phyloP scores from a whole-genome alignment of 2,888 invertebrate genomes.

The Herminia tarsipennalis region DNA sequence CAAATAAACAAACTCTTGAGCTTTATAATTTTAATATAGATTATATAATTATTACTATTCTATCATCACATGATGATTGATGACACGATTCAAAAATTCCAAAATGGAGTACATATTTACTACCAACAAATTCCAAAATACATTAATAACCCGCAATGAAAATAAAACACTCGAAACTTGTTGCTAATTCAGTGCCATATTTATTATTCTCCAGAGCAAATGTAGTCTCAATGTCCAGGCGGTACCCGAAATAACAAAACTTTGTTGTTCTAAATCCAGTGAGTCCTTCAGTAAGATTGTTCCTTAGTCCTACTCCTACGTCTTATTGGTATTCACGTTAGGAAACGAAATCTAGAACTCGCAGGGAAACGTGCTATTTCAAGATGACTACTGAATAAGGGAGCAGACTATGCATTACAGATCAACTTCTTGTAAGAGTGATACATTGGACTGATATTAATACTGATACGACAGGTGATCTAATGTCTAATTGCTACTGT shows the following conservation, averaged over 20 bases:
- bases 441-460: not conserved
- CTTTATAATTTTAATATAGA: no score
- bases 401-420: conserved; percentile 4
- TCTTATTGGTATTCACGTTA: conserved; percentile 13
- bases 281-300: conserved; percentile 5
- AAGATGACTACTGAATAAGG: conserved; percentile 4
- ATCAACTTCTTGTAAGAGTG: not conserved
- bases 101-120: no score
- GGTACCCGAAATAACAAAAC: not conserved
- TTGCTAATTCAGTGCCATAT: not conserved
- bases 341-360: conserved; percentile 5
- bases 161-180: no score
- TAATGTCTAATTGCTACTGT: conserved; percentile 22
- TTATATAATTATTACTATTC: no score
- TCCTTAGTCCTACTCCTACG: conserved; percentile 1
- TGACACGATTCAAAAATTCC: no score
- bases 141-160: no score
- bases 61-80: no score
- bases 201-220: not conserved
- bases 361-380: conserved; percentile 2
- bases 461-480: conserved; percentile 27
- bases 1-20: no score
- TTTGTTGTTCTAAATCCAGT: conserved; percentile 1
- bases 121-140: no score
- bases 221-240: not conserved